Percentiles rank a stretch among this genome's conserved stretches.
These are phyloP conservation scores for Amblyteles armatorius DNA, from an alignment of 2,888 invertebrate genomes.

Conservation along the genomic window DNA sequence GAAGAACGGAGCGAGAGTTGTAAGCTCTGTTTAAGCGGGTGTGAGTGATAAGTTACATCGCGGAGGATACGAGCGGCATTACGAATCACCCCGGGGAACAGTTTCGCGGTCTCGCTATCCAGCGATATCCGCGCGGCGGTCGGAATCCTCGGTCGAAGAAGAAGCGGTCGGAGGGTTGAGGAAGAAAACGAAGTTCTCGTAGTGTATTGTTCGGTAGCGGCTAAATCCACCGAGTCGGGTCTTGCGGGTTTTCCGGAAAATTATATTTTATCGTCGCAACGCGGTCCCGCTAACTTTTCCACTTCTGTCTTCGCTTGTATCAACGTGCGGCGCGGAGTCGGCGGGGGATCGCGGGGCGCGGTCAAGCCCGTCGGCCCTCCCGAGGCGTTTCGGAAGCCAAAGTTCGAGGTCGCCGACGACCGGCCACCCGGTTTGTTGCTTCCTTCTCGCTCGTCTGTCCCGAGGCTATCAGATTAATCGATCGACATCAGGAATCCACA, in stretches of 20 bases:
- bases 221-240: conserved; percentile 60
- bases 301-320: conserved; percentile 62
- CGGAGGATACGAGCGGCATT: conserved; percentile 54
- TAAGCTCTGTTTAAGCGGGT: conserved; percentile 58
- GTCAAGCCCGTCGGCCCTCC: conserved; percentile 24
- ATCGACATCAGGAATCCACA: conserved; percentile 14
- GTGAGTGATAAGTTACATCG: conserved; percentile 60
- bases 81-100: conserved; percentile 64
- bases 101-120: conserved; percentile 49
- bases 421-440: conserved; percentile 29
- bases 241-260: conserved; percentile 65
- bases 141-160: conserved; percentile 27
- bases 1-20: conserved; percentile 32
- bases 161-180: conserved; percentile 33
- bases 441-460: conserved; percentile 12
- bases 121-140: background rate
- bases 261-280: conserved; percentile 69
- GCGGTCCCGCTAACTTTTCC: conserved; percentile 58
- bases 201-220: conserved; percentile 56
- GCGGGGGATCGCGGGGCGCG: conserved; percentile 4
- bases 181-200: conserved; percentile 41
- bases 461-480: conserved; percentile 11
- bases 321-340: conserved; percentile 47
- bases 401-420: conserved; percentile 45
- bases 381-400: conserved; percentile 39